Conservation (phyloP, 2,113 vertebrate genomes). For the Hemiprocne comata region DNA sequence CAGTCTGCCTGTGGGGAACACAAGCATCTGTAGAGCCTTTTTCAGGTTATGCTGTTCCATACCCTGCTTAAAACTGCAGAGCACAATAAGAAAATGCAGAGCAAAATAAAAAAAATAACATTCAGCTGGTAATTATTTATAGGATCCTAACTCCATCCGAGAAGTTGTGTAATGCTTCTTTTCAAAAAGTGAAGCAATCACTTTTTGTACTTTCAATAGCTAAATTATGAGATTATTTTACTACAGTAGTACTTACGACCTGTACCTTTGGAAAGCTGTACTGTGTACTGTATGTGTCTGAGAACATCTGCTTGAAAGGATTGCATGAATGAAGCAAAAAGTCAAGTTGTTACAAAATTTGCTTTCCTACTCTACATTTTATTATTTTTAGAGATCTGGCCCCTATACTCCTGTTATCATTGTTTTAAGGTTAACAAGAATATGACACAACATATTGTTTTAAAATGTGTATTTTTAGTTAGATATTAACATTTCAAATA, state of each 20-base stretch:
- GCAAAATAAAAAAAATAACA: not conserved
- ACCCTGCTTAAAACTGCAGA: not conserved
- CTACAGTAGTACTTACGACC: not conserved
- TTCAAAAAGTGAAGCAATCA: not conserved
- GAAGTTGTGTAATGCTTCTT: not conserved
- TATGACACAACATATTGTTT: not conserved
- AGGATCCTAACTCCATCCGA: not conserved
- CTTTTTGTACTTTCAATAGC: not conserved
- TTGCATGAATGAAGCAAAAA: not conserved
- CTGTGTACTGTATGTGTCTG: not conserved
- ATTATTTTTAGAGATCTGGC: not conserved
- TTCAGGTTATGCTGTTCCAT: not conserved
- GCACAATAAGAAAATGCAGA: not conserved
- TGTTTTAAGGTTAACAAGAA: not conserved
- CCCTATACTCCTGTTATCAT: not conserved
- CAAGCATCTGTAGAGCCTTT: not conserved
- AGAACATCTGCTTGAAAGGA: not conserved
- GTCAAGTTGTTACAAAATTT: not conserved
- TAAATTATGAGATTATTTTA: not conserved
- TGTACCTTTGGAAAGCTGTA: not conserved
- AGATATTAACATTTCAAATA: not conserved
- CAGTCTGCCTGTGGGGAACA: accelerated
- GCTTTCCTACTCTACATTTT: not conserved
- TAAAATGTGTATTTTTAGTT: not conserved
- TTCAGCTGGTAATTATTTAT: not conserved